Conservation (phyloP, 2,797 vertebrate species). For the Alca torda region DNA sequence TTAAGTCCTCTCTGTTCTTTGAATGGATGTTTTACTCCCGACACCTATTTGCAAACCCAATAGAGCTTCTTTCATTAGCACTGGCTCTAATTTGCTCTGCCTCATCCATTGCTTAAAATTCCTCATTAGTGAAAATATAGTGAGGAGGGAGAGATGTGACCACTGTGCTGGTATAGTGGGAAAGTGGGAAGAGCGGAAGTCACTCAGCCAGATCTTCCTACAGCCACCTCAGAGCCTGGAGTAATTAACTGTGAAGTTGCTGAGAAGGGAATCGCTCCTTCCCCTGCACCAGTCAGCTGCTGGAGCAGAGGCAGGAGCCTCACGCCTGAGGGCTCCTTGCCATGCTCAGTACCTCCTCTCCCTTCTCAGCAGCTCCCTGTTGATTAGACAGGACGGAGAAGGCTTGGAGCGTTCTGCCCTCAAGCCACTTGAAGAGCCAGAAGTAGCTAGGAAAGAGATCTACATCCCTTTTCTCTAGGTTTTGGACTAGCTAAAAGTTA, state of each 20-base stretch:
- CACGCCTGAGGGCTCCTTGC: background rate
- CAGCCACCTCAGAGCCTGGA: background rate
- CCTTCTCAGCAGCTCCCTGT: background rate
- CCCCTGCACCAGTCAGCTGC: background rate
- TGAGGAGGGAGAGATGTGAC: background rate
- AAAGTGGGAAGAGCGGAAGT: background rate
- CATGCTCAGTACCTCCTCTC: too few species aligned
- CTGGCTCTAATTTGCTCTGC: background rate
- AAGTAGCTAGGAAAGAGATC: background rate
- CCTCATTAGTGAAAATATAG: background rate
- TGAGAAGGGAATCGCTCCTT: background rate
- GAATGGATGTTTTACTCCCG: background rate
- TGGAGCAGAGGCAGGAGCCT: background rate
- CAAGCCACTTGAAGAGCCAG: accelerated
- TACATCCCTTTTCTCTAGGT: too few species aligned
- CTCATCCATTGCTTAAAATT: background rate
- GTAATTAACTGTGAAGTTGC: background rate
- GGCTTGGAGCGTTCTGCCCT: background rate
- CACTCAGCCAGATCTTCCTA: background rate
- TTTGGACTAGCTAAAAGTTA: background rate
- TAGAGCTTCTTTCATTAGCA: background rate
- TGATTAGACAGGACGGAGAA: accelerated
- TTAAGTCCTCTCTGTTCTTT: background rate
- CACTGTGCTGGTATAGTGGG: background rate
- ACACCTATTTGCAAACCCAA: background rate